Conservation (phyloP, 2,113 vertebrate genomes). For the Poeciliopsis turrubarensis region DNA sequence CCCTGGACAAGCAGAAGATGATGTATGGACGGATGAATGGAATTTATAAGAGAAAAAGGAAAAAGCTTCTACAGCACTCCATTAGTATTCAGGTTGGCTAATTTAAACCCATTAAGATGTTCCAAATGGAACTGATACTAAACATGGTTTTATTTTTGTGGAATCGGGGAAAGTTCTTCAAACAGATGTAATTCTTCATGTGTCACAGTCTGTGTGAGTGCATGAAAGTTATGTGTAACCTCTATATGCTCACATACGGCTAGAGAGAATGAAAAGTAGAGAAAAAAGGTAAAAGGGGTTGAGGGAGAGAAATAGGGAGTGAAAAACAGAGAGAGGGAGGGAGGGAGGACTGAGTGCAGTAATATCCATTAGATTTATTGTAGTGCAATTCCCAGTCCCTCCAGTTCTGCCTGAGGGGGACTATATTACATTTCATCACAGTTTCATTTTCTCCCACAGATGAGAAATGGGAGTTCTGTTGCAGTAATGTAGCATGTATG, state of each 20-base stretch:
- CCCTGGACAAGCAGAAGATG: no score
- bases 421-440: conserved; percentile 99
- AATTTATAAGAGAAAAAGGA: conserved; percentile 26
- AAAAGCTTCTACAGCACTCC: conserved; percentile 54
- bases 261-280: conserved; percentile 52
- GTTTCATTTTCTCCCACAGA: conserved; percentile 99
- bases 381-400: conserved; percentile 96
- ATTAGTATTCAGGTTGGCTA: conserved; percentile 85
- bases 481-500: conserved; percentile 97
- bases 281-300: conserved; percentile 62
- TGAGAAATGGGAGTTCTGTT: conserved; percentile 96
- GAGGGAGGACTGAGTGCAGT: conserved; percentile 82
- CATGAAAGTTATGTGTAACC: conserved; percentile 21
- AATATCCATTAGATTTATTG: conserved; percentile 99
- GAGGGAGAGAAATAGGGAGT: conserved; percentile 57
- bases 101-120: conserved; percentile 86
- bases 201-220: conserved; percentile 69
- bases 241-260: conserved; percentile 35
- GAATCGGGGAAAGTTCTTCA: conserved; percentile 81
- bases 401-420: conserved; percentile 96
- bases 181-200: conserved; percentile 90
- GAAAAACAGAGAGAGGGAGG: conserved; percentile 37
- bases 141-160: conserved; percentile 83
- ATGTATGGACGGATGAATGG: no score
- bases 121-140: conserved; percentile 88